Base-by-base conservation (phyloP, 1,140 invertebrate species). In the Agrypnia vestita region DNA sequence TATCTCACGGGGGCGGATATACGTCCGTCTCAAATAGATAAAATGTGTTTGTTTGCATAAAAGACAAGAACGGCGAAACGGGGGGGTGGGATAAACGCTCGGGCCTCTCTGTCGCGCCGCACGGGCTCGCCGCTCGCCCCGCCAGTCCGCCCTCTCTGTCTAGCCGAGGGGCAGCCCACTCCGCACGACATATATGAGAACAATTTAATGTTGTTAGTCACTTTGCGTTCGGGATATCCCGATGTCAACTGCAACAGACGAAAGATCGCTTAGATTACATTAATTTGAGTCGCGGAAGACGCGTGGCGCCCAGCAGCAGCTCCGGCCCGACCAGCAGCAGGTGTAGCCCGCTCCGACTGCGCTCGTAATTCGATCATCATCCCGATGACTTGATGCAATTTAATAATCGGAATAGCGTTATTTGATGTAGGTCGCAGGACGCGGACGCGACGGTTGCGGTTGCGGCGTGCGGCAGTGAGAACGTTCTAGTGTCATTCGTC, bases 11-110 rank as follows among this genome's bases (percentile, higher is more conserved):
- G 84, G 82, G 84, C 84, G 85, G 84, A 83, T 76, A 84, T 82
- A 82, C 86, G 85, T 87, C 89, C 87, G 86, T 88, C 88, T 88
- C 89, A 85, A 85, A 88, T 86, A 88, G 88, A 88, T 88, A 89
- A 84, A 84, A 74, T 73, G 81, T 80, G 76, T 79, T 76, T 78
- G 72, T 81, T 79, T 80, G 72, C 71, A 80, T 72, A 75, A 80
- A 80, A 80, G 78, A 71, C 61, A 35, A 59, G 69, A 35, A 47
- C 79, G 15, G 17, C 46, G 62, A 56, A 61, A 53, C 35, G 69
- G 76, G 72, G 55, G 77, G 21, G 43, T 51, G 80, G 53, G 62
- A 46, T 44, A 46, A 55, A 12, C 53, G 21, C 7, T 35, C 53
- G 67, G 46, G 69, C 62, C 43, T 67, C 44, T 67, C 62, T 44